Conservation (phyloP, 2,797 vertebrate genomes). For the Intellagama lesueurii region DNA sequence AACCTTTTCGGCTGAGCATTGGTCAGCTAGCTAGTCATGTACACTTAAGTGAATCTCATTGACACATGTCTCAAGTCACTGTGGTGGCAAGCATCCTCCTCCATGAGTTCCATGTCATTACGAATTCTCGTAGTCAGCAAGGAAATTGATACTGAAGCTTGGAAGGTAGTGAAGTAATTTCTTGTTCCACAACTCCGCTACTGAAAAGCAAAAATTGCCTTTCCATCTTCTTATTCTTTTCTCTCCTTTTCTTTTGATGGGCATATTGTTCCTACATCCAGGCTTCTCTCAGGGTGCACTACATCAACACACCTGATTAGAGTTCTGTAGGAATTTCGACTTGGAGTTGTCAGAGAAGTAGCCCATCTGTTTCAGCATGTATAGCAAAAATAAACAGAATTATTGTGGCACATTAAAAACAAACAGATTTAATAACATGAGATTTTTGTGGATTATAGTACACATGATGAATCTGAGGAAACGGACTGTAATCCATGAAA, state of each 20-base stretch:
- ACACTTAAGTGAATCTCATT: constrained; percentile 15
- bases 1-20: constrained; percentile 59
- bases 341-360: too few species aligned
- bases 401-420: too few species aligned
- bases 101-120: constrained; percentile 22
- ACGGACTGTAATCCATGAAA: too few species aligned
- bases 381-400: too few species aligned
- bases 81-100: constrained; percentile 31
- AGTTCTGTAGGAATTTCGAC: constrained; percentile 41
- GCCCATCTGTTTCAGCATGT: too few species aligned
- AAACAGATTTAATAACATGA: too few species aligned
- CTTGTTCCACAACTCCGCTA: background rate
- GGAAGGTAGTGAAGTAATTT: constrained; percentile 52
- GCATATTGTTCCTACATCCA: constrained; percentile 44
- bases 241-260: constrained; percentile 30
- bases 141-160: constrained; percentile 46
- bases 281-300: constrained; percentile 53
- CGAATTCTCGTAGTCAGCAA: constrained; percentile 37
- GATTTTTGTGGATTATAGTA: too few species aligned
- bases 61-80: background rate
- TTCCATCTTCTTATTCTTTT: background rate
- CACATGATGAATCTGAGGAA: too few species aligned
- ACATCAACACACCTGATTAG: constrained; percentile 48
- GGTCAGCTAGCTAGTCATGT: constrained; percentile 53
- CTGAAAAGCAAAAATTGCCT: constrained; percentile 51